Evolutionary conservation across 2,113 vertebrate species (phyloP).

Genomic region (Hypanus sabinus): DNA sequence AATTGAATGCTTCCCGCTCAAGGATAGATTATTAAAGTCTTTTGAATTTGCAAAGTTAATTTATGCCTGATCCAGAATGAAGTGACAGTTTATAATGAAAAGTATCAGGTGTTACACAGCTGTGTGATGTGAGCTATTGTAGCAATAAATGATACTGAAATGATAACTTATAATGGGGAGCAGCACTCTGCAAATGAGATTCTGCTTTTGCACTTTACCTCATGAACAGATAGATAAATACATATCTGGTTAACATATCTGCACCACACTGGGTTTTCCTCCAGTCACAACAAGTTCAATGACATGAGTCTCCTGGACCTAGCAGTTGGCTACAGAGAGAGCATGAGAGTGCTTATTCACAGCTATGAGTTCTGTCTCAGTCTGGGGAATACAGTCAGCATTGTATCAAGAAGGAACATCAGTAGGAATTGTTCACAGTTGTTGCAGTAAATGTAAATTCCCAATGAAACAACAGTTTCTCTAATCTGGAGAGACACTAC

Average conservation of each 20-base stretch:
- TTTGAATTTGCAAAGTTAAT: conserved; percentile 28
- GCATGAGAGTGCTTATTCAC: background rate
- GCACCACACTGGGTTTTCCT: background rate
- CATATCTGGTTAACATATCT: background rate
- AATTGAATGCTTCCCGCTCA: background rate
- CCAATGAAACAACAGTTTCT: background rate
- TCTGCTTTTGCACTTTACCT: background rate
- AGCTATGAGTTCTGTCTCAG: background rate
- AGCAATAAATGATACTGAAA: conserved; percentile 18
- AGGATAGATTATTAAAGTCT: conserved; percentile 1
- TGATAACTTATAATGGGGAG: background rate
- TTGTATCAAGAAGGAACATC: background rate
- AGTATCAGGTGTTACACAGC: background rate
- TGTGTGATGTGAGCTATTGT: background rate
- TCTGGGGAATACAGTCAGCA: background rate
- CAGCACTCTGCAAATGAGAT: background rate
- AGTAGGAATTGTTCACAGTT: background rate
- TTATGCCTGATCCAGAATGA: background rate
- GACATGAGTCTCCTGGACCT: background rate
- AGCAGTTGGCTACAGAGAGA: background rate
- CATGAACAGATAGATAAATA: background rate
- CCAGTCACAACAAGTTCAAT: background rate
- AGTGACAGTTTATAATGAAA: conserved; percentile 19
- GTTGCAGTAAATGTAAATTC: background rate
- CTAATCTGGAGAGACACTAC: background rate